Percentiles rank a stretch among this genome's conserved stretches.
Evolutionary conservation across 2,797 vertebrate species (phyloP).

Genomic region (Phataginus tetradactyla): DNA sequence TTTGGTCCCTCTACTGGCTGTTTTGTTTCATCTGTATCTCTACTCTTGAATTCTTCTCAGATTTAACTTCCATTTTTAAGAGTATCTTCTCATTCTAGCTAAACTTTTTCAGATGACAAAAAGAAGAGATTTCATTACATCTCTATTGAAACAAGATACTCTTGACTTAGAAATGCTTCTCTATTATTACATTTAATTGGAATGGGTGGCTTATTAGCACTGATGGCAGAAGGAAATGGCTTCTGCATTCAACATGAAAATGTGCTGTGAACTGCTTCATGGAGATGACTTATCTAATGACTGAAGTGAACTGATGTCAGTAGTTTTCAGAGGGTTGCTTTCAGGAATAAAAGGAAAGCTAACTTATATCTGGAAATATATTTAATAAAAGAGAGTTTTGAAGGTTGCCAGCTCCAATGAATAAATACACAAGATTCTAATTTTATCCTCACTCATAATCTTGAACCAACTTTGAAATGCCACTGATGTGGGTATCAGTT

Average conservation of each 20-base stretch:
- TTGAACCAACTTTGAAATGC: not conserved
- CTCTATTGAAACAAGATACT: not conserved
- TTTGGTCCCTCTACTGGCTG: not conserved
- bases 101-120: constrained; percentile 7
- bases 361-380: not conserved
- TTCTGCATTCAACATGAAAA: constrained; percentile 11
- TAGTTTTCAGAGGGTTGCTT: not conserved
- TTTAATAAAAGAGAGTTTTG: not conserved
- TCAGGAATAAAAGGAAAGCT: constrained; percentile 12
- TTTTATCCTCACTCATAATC: not conserved
- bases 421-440: not conserved
- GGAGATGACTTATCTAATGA: not conserved
- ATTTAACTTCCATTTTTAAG: constrained; percentile 3
- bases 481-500: not conserved
- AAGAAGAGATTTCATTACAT: not conserved
- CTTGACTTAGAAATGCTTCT: constrained; percentile 12
- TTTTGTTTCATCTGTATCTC: not conserved
- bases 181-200: constrained; percentile 31
- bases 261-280: not conserved
- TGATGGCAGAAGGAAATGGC: not conserved
- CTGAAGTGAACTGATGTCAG: constrained; percentile 10
- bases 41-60: not conserved
- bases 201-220: not conserved
- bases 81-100: not conserved
- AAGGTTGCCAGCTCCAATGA: not conserved